Evolutionary conservation across 2,113 vertebrate species (phyloP), one percentile per base, ranked within the genome.

Genomic region (Anseranas semipalmata): DNA sequence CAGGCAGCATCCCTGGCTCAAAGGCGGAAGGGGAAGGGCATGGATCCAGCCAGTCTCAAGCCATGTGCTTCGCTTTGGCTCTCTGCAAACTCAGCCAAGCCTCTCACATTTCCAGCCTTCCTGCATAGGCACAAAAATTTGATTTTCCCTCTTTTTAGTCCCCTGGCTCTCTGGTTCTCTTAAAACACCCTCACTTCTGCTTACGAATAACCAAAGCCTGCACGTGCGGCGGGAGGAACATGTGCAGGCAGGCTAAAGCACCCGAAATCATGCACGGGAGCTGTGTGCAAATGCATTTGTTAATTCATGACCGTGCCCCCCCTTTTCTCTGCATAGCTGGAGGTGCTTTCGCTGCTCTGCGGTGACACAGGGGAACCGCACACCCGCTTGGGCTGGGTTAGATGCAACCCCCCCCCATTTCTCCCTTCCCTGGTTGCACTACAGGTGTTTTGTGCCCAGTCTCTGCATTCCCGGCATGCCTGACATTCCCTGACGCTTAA

Each of bases 381-480:
- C 35, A 16, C 41, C 41, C 58, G 0, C 13, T 18, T 45, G 13
- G 68, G 60, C 70, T 81, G 85, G 28, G 9, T 70, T 22, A 41
- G 87, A 27, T 45, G 11, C 10, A n/a, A 52, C 17, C 46, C 9
- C 1, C 1, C 16, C 70, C 37, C 41, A 7, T 79, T 91, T 46
- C 67, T 89, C 15, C 76, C 46, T 41, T 65, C 75, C 27, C 87
- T 37, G 78, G 15, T 72, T 74, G 56, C n/a, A 4, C 90, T 78
- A 66, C 94, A 97, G 94, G 96, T 96, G 96, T 87, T 75, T n/a
- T 62, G 66, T 72, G 95, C 90, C 82, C 85, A 85, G 82, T 85
- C 82, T 46, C 70, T 81, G 86, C 95, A 92, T 97, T 96, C 91
- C 83, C 84, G 52, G 22, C 91, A 18, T 95, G 89, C 84, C 80